A percentile compares a stretch with the other conserved stretches of the same genome.
Evolutionary conservation across 53 echinoderm and acorn worm genomes (phyloP).

Genomic region (Patiria pectinifera): DNA sequence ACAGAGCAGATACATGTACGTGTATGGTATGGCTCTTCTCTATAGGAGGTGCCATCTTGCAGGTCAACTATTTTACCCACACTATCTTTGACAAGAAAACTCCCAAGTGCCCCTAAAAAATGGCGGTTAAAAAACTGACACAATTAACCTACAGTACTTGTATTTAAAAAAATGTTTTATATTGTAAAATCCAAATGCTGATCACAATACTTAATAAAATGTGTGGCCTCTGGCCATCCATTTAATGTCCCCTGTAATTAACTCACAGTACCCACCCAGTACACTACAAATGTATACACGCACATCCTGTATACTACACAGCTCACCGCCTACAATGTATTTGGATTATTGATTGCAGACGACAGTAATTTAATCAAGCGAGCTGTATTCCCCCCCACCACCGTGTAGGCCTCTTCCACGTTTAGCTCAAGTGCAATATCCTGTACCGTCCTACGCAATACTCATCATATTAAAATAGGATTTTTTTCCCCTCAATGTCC

Average conservation of each 20-base stretch:
- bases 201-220: too few species aligned
- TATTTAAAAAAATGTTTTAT: too few species aligned
- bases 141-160: too few species aligned
- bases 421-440: not conserved
- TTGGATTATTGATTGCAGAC: conserved; percentile 21
- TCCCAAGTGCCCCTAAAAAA: too few species aligned
- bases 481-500: not conserved
- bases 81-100: too few species aligned
- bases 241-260: not conserved
- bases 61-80: too few species aligned
- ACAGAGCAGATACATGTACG: too few species aligned
- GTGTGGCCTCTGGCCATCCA: too few species aligned
- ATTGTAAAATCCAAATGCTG: too few species aligned
- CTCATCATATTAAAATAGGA: not conserved
- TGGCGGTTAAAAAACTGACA: too few species aligned
- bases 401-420: not conserved
- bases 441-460: not conserved
- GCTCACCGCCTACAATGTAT: not conserved
- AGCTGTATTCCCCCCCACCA: not conserved
- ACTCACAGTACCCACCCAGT: not conserved
- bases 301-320: not conserved
- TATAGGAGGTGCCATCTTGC: too few species aligned
- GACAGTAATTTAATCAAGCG: conserved; percentile 37
- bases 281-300: not conserved
- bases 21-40: too few species aligned